Base-by-base conservation (phyloP, 2,113 vertebrate genomes). In the Clarias gariepinus region DNA sequence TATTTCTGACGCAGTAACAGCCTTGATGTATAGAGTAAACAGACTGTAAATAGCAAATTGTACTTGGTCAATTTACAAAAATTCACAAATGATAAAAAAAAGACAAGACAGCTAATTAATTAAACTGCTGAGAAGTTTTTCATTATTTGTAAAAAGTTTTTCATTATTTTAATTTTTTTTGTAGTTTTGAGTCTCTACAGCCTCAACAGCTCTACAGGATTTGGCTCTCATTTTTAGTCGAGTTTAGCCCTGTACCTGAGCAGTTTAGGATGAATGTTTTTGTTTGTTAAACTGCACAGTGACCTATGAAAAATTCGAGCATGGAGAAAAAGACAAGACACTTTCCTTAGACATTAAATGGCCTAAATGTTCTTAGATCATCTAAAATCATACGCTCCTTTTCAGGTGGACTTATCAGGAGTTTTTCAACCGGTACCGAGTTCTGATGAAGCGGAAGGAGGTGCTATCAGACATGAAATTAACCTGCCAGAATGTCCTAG, bases 391-490 rank as follows among this genome's bases (percentile, higher is more conserved):
- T n/a, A 18, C n/a, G 2, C 64, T 80, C 83, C 87, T 57, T 77
- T 23, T 47, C 91, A 99, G 98, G 92, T 99, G 98, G 98, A 99
- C 97, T 0, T 99, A 99, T 90, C 98, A 98, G 83, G 98, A 99
- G 89, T 99, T 99, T 92, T 99, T 98, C 88, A 96, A 94, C 84
- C 97, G 98, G 19, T 99, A 99, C 90, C 95, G 97, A 63, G 97
- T 99, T 87, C 95, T 99, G 73, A 97, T 99, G 97, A 98, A 96
- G 88, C 97, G 97, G 88, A 97, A 95, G 89, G 97, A 99, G 90
- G 94, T 97, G 28, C 95, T 98, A 64, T 92, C 94, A 86, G 97
- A 99, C 91, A 92, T 94, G 89, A 99, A 97, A 89, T 96, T 96
- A 92, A 97, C 96, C 0, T 99, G 97, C 93, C 97, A 95, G 93